Evolutionary conservation across 2,113 vertebrate species (phyloP).

Genomic region (Hoplias malabaricus): DNA sequence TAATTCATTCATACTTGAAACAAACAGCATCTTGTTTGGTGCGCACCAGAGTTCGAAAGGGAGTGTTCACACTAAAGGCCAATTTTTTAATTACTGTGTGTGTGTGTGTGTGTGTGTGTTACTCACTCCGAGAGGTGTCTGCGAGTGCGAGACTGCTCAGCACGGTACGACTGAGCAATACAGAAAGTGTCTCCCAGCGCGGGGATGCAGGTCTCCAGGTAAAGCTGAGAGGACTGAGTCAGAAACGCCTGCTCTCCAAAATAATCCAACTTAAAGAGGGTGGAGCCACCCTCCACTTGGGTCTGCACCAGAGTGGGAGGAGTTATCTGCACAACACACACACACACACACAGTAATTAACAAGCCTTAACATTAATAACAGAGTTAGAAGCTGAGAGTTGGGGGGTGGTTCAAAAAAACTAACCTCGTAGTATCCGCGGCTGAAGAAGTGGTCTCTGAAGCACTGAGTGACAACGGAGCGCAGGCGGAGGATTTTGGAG

Average conservation of each 20-base stretch:
- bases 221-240: slow-evolving; percentile 95
- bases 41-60: no score
- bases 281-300: slow-evolving; percentile 94
- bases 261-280: slow-evolving; percentile 91
- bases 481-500: slow-evolving; percentile 89
- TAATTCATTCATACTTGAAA: no score
- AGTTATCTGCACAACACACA: slow-evolving; percentile 72
- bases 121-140: slow-evolving; percentile 91
- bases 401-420: no score
- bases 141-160: slow-evolving; percentile 92
- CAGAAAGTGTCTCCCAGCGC: slow-evolving; percentile 91
- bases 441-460: slow-evolving; percentile 94
- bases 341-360: background rate
- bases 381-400: no score
- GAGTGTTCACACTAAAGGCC: no score
- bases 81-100: no score
- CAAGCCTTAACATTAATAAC: no score
- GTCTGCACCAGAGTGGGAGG: slow-evolving; percentile 96
- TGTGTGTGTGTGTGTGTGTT: no score
- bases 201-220: slow-evolving; percentile 95
- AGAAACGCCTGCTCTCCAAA: slow-evolving; percentile 93
- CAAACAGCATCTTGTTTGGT: no score
- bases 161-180: slow-evolving; percentile 90
- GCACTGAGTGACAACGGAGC: slow-evolving; percentile 84
- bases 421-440: slow-evolving; percentile 85